Percentiles rank a stretch among this genome's conserved stretches.
phyloP scores from a whole-genome alignment of 2,888 invertebrate species.

The Eristalis tenax region DNA sequence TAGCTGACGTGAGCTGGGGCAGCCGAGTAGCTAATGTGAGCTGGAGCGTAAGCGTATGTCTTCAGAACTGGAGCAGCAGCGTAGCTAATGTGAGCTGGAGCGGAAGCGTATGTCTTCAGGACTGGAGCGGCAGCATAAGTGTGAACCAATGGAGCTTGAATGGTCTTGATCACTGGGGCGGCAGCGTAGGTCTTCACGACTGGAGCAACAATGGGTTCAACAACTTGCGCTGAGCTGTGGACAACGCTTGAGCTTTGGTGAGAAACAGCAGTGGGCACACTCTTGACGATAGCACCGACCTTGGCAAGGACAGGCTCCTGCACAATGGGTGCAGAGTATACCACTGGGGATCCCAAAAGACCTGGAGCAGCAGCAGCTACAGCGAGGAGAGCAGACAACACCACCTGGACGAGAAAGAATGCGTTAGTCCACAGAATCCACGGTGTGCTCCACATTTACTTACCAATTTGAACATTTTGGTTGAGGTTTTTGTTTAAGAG shows the following conservation, averaged over 20 bases:
- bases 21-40: slow-evolving; percentile 39
- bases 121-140: slow-evolving; percentile 55
- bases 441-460: slow-evolving; percentile 57
- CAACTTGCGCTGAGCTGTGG: slow-evolving; percentile 74
- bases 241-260: slow-evolving; percentile 75
- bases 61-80: no score
- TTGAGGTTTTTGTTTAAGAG: slow-evolving; percentile 72
- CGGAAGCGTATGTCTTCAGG: slow-evolving; percentile 58
- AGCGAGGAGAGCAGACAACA: slow-evolving; percentile 78
- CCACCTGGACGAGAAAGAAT: slow-evolving; percentile 74
- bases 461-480: slow-evolving; percentile 80
- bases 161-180: slow-evolving; percentile 40
- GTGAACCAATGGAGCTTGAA: slow-evolving; percentile 63
- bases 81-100: slow-evolving; percentile 39
- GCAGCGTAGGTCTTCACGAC: slow-evolving; percentile 74
- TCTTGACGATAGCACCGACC: slow-evolving; percentile 78
- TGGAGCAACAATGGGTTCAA: slow-evolving; percentile 78
- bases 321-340: slow-evolving; percentile 74
- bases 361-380: slow-evolving; percentile 79
- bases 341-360: slow-evolving; percentile 74
- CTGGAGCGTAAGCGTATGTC: slow-evolving; percentile 71
- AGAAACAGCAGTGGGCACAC: slow-evolving; percentile 75
- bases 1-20: slow-evolving; percentile 35
- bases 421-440: not conserved
- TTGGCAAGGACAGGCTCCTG: slow-evolving; percentile 77